Conservation (phyloP, 2,888 invertebrate species). For the Omphaloscelis lunosa region DNA sequence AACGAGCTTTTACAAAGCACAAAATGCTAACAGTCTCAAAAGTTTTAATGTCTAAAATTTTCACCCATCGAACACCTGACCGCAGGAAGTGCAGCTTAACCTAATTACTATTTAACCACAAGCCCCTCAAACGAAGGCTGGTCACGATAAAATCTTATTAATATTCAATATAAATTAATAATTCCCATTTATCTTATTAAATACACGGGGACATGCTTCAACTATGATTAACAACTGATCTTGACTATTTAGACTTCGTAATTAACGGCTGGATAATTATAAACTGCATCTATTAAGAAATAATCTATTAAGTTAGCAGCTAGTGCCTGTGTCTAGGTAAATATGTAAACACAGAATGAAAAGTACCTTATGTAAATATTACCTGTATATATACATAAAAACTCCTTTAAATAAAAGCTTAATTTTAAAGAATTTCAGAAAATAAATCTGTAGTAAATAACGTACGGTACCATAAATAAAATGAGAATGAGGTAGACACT, state of each 20-base stretch:
- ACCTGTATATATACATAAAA: too few relatives aligned
- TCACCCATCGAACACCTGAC: background rate
- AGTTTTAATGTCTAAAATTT: too few relatives aligned
- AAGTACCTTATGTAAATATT: too few relatives aligned
- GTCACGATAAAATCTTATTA: constrained; percentile 20
- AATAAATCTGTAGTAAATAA: too few relatives aligned
- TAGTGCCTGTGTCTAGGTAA: background rate
- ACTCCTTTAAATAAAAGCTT: too few relatives aligned
- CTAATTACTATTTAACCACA: background rate
- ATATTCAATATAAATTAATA: constrained; percentile 19
- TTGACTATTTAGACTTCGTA: background rate
- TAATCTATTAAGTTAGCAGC: background rate
- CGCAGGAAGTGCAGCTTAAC: background rate
- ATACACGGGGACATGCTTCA: background rate
- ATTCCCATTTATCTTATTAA: constrained; percentile 23
- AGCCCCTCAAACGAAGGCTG: background rate
- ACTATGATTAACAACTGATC: constrained; percentile 4
- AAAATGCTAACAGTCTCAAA: background rate
- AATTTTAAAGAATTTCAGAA: too few relatives aligned
- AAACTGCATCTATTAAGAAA: constrained; percentile 12
- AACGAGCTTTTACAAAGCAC: background rate
- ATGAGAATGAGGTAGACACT: too few relatives aligned
- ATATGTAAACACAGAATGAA: background rate
- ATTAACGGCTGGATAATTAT: constrained; percentile 22
- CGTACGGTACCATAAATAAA: too few relatives aligned